Evolutionary conservation across 2,888 invertebrate species (phyloP).

Genomic region (Drosophila bunnanda): DNA sequence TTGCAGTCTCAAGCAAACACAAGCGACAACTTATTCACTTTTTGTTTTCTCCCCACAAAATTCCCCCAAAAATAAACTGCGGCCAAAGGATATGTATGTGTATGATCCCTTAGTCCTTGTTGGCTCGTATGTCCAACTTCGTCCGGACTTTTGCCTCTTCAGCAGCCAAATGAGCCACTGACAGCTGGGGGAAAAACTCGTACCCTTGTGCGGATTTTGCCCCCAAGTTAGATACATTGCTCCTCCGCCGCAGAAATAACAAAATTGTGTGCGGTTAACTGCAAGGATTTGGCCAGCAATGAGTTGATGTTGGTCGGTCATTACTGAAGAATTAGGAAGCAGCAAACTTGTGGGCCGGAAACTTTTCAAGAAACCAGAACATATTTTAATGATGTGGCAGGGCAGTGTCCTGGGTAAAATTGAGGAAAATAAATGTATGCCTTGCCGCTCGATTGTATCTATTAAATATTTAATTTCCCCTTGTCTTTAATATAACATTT

Average conservation of each 20-base stretch:
- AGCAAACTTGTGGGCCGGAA: slow-evolving; percentile 19
- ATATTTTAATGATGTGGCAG: slow-evolving; percentile 31
- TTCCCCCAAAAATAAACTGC: slow-evolving; percentile 69
- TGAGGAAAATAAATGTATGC: neutral
- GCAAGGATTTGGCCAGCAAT: slow-evolving; percentile 55
- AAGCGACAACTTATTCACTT: slow-evolving; percentile 77
- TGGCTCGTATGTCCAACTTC: slow-evolving; percentile 8
- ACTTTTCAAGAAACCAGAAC: slow-evolving; percentile 18
- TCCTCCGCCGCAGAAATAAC: slow-evolving; percentile 70
- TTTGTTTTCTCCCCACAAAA: slow-evolving; percentile 64
- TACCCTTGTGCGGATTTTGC: slow-evolving; percentile 45
- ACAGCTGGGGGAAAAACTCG: slow-evolving; percentile 59
- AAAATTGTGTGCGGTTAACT: slow-evolving; percentile 69
- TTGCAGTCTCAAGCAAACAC: slow-evolving; percentile 72
- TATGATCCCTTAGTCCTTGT: slow-evolving; percentile 21
- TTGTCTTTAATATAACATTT: neutral
- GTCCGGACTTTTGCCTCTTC: slow-evolving; percentile 36
- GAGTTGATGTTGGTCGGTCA: slow-evolving; percentile 28
- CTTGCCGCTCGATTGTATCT: neutral
- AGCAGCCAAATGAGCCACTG: slow-evolving; percentile 74
- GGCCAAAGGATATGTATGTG: slow-evolving; percentile 58
- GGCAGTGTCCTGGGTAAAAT: neutral
- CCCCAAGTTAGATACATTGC: slow-evolving; percentile 65
- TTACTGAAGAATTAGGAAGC: slow-evolving; percentile 27
- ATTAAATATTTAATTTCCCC: neutral